Base-by-base conservation (phyloP, 2,888 invertebrate species). In the Macaria liturata region DNA sequence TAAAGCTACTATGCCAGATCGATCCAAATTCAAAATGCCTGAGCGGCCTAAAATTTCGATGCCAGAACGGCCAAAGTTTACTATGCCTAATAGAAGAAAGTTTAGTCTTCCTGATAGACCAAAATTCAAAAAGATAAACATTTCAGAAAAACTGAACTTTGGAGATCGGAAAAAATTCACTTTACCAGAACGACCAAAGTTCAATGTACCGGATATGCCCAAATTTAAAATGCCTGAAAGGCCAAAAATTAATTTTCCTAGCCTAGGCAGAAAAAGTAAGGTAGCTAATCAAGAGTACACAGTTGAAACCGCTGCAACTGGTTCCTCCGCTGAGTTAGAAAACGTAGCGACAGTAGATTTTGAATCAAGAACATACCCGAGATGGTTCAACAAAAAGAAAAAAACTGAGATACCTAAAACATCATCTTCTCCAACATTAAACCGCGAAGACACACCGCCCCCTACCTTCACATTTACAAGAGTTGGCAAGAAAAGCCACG, bases 311-410 rank as follows among this genome's bases (percentile, higher is more conserved):
- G 88, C 91, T 63, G 83, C 68, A 73, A 89, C 68, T 68, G 91
- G 78, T 77, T 90, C 84, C 9, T 81, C 77, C 58, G 74, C 71
- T 51, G 91, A 81, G 72, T 77, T 80, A 73, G 80, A 83, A 68
- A 90, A 92, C 56, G 87, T 90, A 42, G 90, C 93, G 54, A 93
- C 93, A 46, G 95, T 96, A 74, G 94, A 94, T 51, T 94, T 94
- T 75, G 95, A 96, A 81, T 94, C 95, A 65, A 94, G 94, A 69
- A 97, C 97, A 0, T 96, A 95, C 77, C 97, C 97, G 0, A 93
- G 96, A 69, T 93, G 97, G 66, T 94, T 95, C 71, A 83, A 80
- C 59, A 86, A 84, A 69, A 91, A 91, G 70, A 92, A 93, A 72
- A 89, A 89, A 68, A 61, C 81, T 3, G 83, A 86, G 47, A 64